Percentiles rank a stretch among this genome's conserved stretches.
Evolutionary conservation across 2,113 vertebrate genomes (phyloP).

Genomic region (Archilochus colubris): DNA sequence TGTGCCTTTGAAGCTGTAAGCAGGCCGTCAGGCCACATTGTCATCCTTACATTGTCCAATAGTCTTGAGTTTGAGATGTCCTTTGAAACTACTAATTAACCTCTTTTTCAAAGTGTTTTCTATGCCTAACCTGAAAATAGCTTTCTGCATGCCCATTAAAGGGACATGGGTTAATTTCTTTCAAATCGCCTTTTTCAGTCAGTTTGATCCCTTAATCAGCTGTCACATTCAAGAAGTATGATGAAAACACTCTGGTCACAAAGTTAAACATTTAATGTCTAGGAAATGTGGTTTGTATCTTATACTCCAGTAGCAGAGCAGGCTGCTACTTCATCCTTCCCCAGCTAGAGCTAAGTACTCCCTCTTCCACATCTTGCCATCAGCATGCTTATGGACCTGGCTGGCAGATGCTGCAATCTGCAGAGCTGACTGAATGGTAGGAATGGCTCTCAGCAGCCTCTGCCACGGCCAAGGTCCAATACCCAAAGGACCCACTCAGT

Average conservation of each 20-base stretch:
- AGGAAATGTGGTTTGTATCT: not conserved
- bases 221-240: not conserved
- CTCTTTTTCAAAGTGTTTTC: not conserved
- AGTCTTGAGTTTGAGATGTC: not conserved
- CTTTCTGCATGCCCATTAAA: not conserved
- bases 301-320: not conserved
- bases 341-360: not conserved
- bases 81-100: not conserved
- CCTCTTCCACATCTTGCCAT: not conserved
- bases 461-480: accelerated
- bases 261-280: not conserved
- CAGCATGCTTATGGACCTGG: not conserved
- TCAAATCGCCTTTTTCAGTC: not conserved
- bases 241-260: not conserved
- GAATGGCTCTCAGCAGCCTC: not conserved
- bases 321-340: not conserved
- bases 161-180: not conserved
- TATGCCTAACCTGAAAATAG: not conserved
- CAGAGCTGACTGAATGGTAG: not conserved
- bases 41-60: not conserved
- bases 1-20: not conserved
- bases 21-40: not conserved
- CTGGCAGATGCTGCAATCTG: not conserved
- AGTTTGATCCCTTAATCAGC: not conserved
- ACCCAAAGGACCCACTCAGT: accelerated